Conservation (phyloP, 2,797 vertebrate species). For the Acrossocheilus fasciatus region DNA sequence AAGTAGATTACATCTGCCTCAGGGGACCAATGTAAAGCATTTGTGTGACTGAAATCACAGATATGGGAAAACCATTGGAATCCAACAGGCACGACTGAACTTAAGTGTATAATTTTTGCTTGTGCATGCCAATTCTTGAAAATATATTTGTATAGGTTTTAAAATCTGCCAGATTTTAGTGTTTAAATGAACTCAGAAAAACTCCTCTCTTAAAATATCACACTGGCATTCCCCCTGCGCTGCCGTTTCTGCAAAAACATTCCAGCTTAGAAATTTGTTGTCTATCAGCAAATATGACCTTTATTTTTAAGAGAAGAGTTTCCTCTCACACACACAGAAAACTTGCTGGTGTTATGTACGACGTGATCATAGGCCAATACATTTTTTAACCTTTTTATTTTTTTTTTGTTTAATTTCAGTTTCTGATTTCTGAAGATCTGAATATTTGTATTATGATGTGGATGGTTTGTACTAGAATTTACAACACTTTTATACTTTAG, state of each 20-base stretch:
- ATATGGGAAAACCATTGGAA: constrained; percentile 46
- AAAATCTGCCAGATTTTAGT: background rate
- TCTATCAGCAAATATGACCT: background rate
- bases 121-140: constrained; percentile 1
- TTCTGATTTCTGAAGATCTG: background rate
- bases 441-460: background rate
- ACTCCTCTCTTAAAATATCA: background rate
- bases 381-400: background rate
- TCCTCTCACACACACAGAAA: background rate
- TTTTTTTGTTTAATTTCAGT: background rate
- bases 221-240: background rate
- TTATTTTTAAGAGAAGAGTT: background rate
- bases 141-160: background rate
- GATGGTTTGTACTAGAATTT: background rate
- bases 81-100: constrained; percentile 44
- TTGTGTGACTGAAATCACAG: constrained; percentile 54
- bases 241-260: background rate
- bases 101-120: constrained; percentile 28
- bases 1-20: constrained; percentile 54
- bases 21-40: constrained; percentile 55
- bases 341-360: background rate
- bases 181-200: constrained; percentile 1
- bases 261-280: background rate
- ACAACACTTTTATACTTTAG: background rate
- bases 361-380: background rate